Evolutionary conservation across 2,797 vertebrate genomes (phyloP).

Genomic region (Hydrophis major): DNA sequence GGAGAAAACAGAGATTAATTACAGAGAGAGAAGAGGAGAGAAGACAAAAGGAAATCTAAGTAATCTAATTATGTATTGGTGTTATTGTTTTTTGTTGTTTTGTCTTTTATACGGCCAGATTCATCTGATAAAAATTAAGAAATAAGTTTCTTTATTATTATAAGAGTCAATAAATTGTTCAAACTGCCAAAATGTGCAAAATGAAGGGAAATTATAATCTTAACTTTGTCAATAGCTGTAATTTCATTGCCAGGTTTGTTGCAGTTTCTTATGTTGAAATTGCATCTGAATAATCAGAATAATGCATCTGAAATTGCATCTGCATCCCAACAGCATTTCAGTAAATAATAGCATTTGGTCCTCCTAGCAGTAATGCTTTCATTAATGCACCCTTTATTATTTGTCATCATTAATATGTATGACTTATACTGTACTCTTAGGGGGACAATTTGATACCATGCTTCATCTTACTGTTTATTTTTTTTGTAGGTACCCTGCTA

Average conservation of each 20-base stretch:
- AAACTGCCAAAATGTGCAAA: background rate
- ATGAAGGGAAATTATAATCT: background rate
- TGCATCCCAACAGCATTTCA: background rate
- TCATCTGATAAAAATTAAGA: background rate
- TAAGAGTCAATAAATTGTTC: background rate
- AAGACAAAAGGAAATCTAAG: background rate
- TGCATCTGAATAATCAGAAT: background rate
- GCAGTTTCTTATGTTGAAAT: background rate
- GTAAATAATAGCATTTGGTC: conserved; percentile 5
- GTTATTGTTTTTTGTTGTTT: background rate
- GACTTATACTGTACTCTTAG: background rate
- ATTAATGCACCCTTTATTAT: background rate
- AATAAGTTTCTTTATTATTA: background rate
- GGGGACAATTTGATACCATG: conserved; percentile 8
- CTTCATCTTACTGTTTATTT: conserved; percentile 11
- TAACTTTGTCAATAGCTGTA: background rate
- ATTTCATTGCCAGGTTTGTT: background rate
- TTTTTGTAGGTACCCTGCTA: background rate
- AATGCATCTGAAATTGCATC: too few relatives aligned
- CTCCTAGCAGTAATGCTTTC: background rate
- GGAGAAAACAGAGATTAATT: background rate
- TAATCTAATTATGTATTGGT: background rate
- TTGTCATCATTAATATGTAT: conserved; percentile 5
- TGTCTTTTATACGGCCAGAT: background rate
- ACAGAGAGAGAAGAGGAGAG: background rate